Evolutionary conservation across 2,113 vertebrate species (phyloP).

Genomic region (Emydocephalus ijimae): DNA sequence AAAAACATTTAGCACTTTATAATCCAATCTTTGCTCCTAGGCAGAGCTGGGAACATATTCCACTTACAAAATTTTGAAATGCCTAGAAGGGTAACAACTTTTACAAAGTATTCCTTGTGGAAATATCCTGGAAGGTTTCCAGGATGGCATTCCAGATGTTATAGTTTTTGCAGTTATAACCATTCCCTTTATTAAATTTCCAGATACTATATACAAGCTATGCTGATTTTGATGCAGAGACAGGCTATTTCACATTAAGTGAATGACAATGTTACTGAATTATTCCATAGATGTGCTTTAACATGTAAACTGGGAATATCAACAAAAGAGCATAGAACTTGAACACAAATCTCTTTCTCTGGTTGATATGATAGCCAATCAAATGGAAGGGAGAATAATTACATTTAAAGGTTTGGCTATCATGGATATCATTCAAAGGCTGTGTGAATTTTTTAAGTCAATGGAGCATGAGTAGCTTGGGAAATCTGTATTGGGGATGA

Average conservation of each 20-base stretch:
- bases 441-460: background rate
- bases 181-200: constrained; percentile 45
- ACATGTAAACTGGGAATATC: constrained; percentile 34
- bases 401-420: background rate
- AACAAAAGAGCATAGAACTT: constrained; percentile 17
- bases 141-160: constrained; percentile 80
- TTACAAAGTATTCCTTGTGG: constrained; percentile 79
- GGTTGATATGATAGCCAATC: constrained; percentile 29
- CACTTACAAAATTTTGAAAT: constrained; percentile 66
- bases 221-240: constrained; percentile 21
- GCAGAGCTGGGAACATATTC: constrained; percentile 69
- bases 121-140: constrained; percentile 76
- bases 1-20: constrained; percentile 81
- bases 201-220: constrained; percentile 51
- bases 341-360: background rate
- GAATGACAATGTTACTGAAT: constrained; percentile 38
- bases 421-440: background rate
- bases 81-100: constrained; percentile 75
- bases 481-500: background rate
- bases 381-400: background rate
- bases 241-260: constrained; percentile 45
- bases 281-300: constrained; percentile 31
- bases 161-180: constrained; percentile 75
- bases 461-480: background rate
- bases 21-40: constrained; percentile 77